Percentiles rank a stretch among this genome's conserved stretches.
phyloP scores from a whole-genome alignment of 1,140 invertebrate species.

The Mactra quadrangularis region DNA sequence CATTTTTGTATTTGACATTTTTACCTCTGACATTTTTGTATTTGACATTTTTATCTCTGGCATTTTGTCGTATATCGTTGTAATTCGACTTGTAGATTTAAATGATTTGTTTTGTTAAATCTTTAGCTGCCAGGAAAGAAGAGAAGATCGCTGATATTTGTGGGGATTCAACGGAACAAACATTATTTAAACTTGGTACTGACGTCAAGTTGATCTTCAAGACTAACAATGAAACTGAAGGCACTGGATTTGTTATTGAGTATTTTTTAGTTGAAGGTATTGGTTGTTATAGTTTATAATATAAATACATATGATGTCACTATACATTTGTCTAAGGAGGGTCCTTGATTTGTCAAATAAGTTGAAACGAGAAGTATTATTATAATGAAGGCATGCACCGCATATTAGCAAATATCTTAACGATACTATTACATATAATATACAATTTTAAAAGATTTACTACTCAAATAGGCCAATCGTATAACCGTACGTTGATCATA shows the following conservation, averaged over 20 bases:
- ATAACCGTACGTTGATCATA: no score
- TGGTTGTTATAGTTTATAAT: not conserved
- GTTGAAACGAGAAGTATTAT: not conserved
- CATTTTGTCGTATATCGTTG: no score
- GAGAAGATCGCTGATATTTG: not conserved
- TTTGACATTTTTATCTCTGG: no score
- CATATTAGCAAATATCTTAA: not conserved
- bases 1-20: no score
- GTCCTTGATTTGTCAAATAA: not conserved
- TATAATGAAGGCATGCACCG: not conserved
- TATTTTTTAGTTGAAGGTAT: slow-evolving; percentile 17
- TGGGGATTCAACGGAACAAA: not conserved
- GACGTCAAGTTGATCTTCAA: slow-evolving; percentile 3
- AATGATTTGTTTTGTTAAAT: no score
- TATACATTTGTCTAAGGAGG: no score
- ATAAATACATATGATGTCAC: not conserved
- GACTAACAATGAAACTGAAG: slow-evolving; percentile 11
- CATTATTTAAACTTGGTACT: not conserved
- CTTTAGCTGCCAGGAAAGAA: no score
- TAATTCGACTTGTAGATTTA: no score
- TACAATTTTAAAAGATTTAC: no score
- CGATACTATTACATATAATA: no score
- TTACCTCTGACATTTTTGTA: no score
- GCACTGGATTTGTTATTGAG: not conserved
- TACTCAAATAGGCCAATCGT: no score